These are phyloP conservation scores for Monomorium pharaonis DNA, from an alignment of 1,140 invertebrate species.

Conservation along the genomic window DNA sequence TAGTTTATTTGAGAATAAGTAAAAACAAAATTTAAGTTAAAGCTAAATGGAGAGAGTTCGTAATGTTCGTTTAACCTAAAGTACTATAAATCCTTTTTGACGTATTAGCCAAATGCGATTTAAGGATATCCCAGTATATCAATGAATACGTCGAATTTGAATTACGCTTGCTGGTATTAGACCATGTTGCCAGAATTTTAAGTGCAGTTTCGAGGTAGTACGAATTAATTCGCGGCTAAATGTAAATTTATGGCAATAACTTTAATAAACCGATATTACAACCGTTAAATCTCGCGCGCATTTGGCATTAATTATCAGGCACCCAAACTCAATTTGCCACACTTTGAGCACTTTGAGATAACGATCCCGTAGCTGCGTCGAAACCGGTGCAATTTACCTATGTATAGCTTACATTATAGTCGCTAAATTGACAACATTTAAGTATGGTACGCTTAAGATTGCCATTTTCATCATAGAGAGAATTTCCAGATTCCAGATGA, in stretches of 20 bases:
- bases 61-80: neutral
- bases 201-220: conserved; percentile 7
- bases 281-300: conserved; percentile 41
- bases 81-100: neutral
- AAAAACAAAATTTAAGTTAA: neutral
- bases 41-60: neutral
- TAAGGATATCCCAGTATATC: neutral
- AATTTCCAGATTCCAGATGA: conserved; percentile 39
- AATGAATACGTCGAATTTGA: neutral
- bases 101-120: neutral
- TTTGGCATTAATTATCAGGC: conserved; percentile 52
- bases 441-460: conserved; percentile 3
- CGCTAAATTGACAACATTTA: conserved; percentile 52
- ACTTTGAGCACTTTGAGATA: conserved; percentile 46
- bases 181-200: neutral
- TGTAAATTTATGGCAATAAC: conserved; percentile 46
- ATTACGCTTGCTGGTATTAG: neutral
- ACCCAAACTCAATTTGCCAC: conserved; percentile 30
- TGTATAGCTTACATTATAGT: conserved; percentile 4
- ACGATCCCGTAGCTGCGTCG: conserved; percentile 28
- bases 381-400: conserved; percentile 45
- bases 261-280: conserved; percentile 48
- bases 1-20: neutral
- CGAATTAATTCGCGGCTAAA: conserved; percentile 40
- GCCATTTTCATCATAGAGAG: conserved; percentile 1